Evolutionary conservation across 2,888 invertebrate genomes (phyloP), one percentile per base, ranked within the genome.

Genomic region (Lasius fuliginosus): DNA sequence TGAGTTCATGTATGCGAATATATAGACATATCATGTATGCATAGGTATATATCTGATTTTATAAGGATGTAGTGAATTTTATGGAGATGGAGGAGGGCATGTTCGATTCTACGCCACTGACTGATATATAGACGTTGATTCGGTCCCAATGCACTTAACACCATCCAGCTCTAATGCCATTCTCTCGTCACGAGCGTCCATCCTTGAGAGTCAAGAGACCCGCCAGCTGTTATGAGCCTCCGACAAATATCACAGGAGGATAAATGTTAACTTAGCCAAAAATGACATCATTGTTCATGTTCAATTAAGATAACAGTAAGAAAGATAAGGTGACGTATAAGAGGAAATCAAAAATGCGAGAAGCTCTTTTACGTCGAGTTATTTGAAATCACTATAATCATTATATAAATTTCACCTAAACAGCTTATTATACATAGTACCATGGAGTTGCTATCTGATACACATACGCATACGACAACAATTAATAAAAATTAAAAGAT

Each of bases 61-160:
- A 58, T 62, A 58, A 76, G 64, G 12, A 60, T 64, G 71, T 62
- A 46, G 56, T 53, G 58, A 74, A 62, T 82, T 65, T 84, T 85
- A 69, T 56, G 68, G 67, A 75, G 68, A 76, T 71, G 62, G 77
- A 69, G 76, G 42, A 77, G 69, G 71, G 71, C 53, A 15, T 40
- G 60, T 81, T 67, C 49, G 67, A 77, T 65, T 82, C 71, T 79
- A 58, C 89, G 86, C 84, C 82, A 82, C 73, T 84, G 86, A 82
- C 30, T 82, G 86, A 75, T 87, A 82, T 81, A 86, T 86, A 84
- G 86, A 85, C 85, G 82, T 67, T 64, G 85, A 88, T 90, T 89
- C 85, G 83, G 87, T 88, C 89, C 86, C 89, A 83, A 85, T 85
- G 89, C 90, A 90, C 90, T 90, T 90, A 90, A 90, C 90, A 88